These are phyloP conservation scores for Keiferia lycopersicella DNA, from an alignment of 2,888 invertebrate species.

Conservation along the genomic window DNA sequence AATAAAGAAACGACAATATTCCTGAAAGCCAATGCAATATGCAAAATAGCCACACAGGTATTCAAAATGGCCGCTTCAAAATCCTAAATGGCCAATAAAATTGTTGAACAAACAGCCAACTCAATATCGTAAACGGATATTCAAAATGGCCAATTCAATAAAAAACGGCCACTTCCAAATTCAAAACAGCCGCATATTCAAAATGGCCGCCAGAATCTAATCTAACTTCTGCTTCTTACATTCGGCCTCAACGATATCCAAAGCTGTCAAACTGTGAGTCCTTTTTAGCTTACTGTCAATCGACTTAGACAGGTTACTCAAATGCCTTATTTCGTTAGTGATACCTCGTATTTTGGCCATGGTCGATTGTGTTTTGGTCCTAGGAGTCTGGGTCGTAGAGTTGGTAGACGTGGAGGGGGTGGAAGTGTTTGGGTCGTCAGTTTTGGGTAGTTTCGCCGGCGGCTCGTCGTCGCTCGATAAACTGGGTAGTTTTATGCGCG, in stretches of 20 bases:
- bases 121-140: too few relatives aligned
- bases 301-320: conserved; percentile 50
- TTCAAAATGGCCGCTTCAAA: neutral
- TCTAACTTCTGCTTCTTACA: conserved; percentile 57
- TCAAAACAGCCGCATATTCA: neutral
- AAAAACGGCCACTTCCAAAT: too few relatives aligned
- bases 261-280: conserved; percentile 35
- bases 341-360: conserved; percentile 59
- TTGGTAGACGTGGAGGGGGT: conserved; percentile 41
- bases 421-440: conserved; percentile 31
- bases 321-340: conserved; percentile 57
- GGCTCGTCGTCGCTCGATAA: conserved; percentile 49
- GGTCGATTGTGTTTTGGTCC: conserved; percentile 43
- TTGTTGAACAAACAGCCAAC: neutral
- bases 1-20: neutral
- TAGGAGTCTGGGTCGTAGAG: conserved; percentile 35
- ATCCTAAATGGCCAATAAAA: neutral
- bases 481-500: conserved; percentile 64
- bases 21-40: neutral
- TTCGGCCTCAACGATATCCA: conserved; percentile 41
- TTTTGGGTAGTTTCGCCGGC: conserved; percentile 42
- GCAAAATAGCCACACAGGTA: neutral
- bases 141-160: neutral
- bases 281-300: conserved; percentile 53
- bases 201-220: conserved; percentile 31